Evolutionary conservation across 2,888 invertebrate species (phyloP), one percentile per base, ranked within the genome.

Genomic region (Meteorus colon): DNA sequence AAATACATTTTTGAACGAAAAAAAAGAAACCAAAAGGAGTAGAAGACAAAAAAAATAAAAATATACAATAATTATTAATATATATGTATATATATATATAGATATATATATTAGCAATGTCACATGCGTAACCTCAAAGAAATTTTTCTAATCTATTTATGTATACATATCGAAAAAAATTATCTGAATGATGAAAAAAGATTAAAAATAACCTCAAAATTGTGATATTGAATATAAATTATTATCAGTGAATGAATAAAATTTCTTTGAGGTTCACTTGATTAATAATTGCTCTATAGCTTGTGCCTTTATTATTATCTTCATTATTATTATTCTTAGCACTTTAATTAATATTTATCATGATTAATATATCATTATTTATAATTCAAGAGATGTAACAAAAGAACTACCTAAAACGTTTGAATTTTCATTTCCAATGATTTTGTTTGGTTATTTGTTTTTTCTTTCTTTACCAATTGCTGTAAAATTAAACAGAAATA

Each of bases 401-500:
- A 67, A 67, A 67, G 41, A 48, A 67, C 60, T 48, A 71, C 37
- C 55, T 75, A 66, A 27, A 48, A 65, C 72, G 41, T n/a, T 76
- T 45, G 1, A 55, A 24, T 55, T 55, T 19, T 24, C 24, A 1
- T 1, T 48, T 48, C 4, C 14, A 14, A 48, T 48, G 16, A 48
- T 72, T 48, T n/a, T 48, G n/a, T 55, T 10, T 55, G 4, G 2
- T 10, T n/a, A 19, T n/a, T 62, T 66, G 60, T 69, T 76, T 77
- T 76, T 79, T 74, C 67, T 73, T 77, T 65, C 69, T 73, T 80
- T 77, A 66, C 37, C 62, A 63, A 65, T 72, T 63, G 60, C 73
- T 55, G 63, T 82, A 86, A 10, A 83, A 86, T 85, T 83, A 86
- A 55, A 86, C 87, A 84, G 87, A 86, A 86, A 84, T 83, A 82